A percentile compares a stretch with the other conserved stretches of the same genome.
These are phyloP conservation scores for Apomyelois bistriatella DNA, from an alignment of 2,888 invertebrate genomes.

Conservation along the genomic window DNA sequence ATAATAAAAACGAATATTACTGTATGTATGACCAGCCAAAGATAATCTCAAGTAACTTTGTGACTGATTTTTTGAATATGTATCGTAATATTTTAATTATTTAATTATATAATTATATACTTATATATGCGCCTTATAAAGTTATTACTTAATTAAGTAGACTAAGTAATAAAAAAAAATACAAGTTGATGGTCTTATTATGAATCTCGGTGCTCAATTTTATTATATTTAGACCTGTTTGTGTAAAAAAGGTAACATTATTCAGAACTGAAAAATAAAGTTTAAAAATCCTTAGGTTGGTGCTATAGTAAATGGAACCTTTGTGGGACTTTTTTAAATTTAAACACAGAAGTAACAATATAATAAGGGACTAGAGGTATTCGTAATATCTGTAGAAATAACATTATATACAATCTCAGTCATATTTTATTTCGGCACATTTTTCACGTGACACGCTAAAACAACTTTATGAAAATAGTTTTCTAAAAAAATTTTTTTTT, in stretches of 20 bases:
- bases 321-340: too few species aligned
- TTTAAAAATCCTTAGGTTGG: too few species aligned
- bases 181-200: background rate
- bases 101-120: background rate
- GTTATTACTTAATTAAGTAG: background rate
- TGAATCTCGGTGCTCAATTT: background rate
- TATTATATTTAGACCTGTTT: background rate
- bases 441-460: too few species aligned
- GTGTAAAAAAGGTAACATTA: background rate
- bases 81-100: background rate
- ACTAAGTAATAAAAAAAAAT: background rate
- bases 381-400: too few species aligned
- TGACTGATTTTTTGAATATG: constrained; percentile 20
- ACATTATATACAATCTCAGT: too few species aligned
- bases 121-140: background rate
- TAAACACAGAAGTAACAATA: too few species aligned
- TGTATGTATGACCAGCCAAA: constrained; percentile 19
- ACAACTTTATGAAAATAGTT: too few species aligned
- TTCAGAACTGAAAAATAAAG: too few species aligned
- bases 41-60: constrained; percentile 20
- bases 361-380: too few species aligned
- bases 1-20: background rate
- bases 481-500: too few species aligned
- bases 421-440: too few species aligned
- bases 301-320: too few species aligned